Conservation (phyloP, 2,797 vertebrate species). For the Gymnothorax reevesii region DNA sequence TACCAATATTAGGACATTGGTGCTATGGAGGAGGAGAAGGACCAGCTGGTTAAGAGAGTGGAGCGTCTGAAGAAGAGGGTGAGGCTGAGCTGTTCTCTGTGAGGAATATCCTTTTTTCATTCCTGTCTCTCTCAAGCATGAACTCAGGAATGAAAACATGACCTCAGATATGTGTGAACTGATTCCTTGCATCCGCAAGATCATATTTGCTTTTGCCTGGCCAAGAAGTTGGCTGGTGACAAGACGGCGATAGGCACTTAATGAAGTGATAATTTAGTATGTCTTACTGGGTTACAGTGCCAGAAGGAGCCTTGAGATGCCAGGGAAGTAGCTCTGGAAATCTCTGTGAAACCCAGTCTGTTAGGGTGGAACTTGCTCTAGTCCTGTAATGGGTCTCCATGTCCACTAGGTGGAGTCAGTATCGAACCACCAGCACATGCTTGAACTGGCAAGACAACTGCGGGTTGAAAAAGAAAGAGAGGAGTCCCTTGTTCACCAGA, state of each 20-base stretch:
- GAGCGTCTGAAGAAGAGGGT: slow-evolving; percentile 95
- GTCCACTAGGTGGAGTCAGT: slow-evolving; percentile 94
- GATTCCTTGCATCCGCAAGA: slow-evolving; percentile 59
- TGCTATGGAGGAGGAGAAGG: slow-evolving; percentile 98
- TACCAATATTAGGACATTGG: slow-evolving; percentile 81
- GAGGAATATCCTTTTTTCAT: slow-evolving; percentile 46
- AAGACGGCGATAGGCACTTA: slow-evolving; percentile 39
- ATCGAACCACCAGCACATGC: slow-evolving; percentile 92
- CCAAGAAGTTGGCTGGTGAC: slow-evolving; percentile 42
- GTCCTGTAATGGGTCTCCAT: slow-evolving; percentile 26
- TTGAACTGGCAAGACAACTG: slow-evolving; percentile 92
- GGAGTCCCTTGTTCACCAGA: slow-evolving; percentile 88
- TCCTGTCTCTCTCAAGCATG: slow-evolving; percentile 58
- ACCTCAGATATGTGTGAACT: slow-evolving; percentile 64
- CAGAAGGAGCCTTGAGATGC: slow-evolving; percentile 58
- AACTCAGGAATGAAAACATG: slow-evolving; percentile 77
- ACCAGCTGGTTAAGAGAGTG: slow-evolving; percentile 92
- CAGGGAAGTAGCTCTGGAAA: slow-evolving; percentile 41
- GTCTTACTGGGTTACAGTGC: slow-evolving; percentile 43
- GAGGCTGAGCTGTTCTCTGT: slow-evolving; percentile 59
- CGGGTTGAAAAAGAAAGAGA: slow-evolving; percentile 93
- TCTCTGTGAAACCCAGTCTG: slow-evolving; percentile 24
- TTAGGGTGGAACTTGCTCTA: background rate
- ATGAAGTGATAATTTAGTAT: slow-evolving; percentile 57
- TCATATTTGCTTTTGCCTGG: slow-evolving; percentile 62